These are phyloP conservation scores for Cryptus armator DNA, from an alignment of 2,888 invertebrate species.

Conservation along the genomic window DNA sequence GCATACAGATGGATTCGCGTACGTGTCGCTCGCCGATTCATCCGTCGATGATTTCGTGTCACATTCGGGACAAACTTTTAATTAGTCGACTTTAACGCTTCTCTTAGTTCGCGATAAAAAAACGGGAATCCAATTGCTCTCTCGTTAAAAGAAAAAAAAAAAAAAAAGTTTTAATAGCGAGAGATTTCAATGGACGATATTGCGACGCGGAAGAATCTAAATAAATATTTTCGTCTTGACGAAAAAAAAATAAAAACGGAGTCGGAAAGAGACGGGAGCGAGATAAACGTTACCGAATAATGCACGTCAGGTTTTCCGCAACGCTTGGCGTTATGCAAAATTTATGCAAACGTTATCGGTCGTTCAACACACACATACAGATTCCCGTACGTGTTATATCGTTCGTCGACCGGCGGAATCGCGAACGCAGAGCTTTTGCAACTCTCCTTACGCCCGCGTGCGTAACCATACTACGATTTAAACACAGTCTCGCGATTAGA, in stretches of 20 bases:
- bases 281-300: not conserved
- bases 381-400: not conserved
- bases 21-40: not conserved
- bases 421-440: not conserved
- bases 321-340: constrained; percentile 4
- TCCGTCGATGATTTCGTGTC: not conserved
- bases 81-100: constrained; percentile 48
- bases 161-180: no score
- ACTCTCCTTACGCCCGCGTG: constrained; percentile 11
- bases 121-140: not conserved
- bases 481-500: constrained; percentile 21
- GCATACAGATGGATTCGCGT: constrained; percentile 11
- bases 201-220: not conserved
- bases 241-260: not conserved
- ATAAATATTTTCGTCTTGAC: not conserved
- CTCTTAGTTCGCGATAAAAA: not conserved
- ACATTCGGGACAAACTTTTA: constrained; percentile 49
- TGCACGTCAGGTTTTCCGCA: not conserved
- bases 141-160: not conserved
- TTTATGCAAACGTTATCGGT: constrained; percentile 14
- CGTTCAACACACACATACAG: constrained; percentile 1
- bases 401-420: constrained; percentile 5
- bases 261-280: not conserved
- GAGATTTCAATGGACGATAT: no score
- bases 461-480: constrained; percentile 34